A percentile compares a stretch with the other conserved stretches of the same genome.
Evolutionary conservation across 1,140 invertebrate genomes (phyloP).

Genomic region (Drosophila aff.): DNA sequence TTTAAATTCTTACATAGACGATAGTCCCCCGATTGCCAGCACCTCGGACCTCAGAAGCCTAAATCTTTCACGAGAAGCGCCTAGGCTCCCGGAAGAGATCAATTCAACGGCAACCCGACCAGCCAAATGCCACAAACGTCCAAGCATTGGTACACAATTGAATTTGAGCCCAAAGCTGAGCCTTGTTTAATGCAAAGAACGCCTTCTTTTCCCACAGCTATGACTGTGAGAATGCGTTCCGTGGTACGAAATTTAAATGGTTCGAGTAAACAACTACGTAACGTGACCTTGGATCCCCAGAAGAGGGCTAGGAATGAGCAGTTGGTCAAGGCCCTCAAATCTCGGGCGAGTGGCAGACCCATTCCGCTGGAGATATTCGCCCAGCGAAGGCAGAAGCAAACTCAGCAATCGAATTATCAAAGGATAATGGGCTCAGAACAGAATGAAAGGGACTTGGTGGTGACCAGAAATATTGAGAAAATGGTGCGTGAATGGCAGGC

Average conservation of each 20-base stretch:
- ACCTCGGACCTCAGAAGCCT: neutral
- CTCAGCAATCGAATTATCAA: neutral
- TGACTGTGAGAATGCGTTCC: neutral
- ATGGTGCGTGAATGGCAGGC: constrained; percentile 9
- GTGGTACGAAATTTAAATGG: too few relatives aligned
- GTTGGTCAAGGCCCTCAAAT: neutral
- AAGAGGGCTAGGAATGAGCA: neutral
- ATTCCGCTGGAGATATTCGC: constrained; percentile 1
- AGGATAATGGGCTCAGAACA: neutral
- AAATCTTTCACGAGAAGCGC: too few relatives aligned
- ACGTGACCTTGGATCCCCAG: neutral
- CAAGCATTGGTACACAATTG: neutral
- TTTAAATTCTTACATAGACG: neutral
- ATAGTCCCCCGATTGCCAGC: neutral
- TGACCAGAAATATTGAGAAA: neutral
- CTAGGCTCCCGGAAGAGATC: neutral
- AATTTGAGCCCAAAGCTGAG: neutral
- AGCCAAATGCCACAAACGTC: neutral
- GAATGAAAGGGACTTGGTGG: neutral
- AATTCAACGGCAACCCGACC: too few relatives aligned
- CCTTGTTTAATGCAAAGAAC: neutral
- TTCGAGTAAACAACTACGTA: neutral
- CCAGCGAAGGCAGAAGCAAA: neutral
- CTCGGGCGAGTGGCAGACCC: neutral
- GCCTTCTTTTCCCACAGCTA: neutral